phyloP scores from a whole-genome alignment of 2,113 vertebrate genomes.

The Chaenocephalus aceratus region DNA sequence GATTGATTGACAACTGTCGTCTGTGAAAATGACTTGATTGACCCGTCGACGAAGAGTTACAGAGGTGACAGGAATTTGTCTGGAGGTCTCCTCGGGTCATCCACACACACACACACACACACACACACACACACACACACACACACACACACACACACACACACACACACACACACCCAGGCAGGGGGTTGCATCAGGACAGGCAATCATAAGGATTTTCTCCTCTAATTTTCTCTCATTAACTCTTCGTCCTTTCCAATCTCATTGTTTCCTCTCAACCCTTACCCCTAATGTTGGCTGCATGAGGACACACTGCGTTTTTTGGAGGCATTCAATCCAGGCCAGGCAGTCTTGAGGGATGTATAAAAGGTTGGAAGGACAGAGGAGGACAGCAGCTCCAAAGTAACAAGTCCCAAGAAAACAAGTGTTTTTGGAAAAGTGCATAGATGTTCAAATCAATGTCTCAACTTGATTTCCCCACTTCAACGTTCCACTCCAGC shows the following conservation, averaged over 20 bases:
- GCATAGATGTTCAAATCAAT: neutral
- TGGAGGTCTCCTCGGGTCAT: slow-evolving; percentile 42
- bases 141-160: slow-evolving; percentile 23
- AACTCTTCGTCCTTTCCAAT: neutral
- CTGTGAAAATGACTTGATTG: slow-evolving; percentile 43
- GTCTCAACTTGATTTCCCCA: neutral
- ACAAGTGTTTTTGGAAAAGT: slow-evolving; percentile 8
- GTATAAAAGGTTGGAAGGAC: slow-evolving; percentile 44
- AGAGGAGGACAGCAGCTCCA: slow-evolving; percentile 24
- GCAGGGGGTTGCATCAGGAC: slow-evolving; percentile 31
- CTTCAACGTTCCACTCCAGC: neutral
- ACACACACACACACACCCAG: neutral
- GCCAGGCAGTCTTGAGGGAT: slow-evolving; percentile 49
- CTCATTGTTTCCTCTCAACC: slow-evolving; percentile 1
- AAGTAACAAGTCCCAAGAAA: slow-evolving; percentile 26
- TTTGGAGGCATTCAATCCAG: slow-evolving; percentile 56
- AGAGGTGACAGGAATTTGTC: slow-evolving; percentile 25
- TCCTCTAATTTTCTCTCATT: neutral
- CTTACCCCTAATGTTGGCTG: slow-evolving; percentile 1
- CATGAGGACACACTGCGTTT: slow-evolving; percentile 25
- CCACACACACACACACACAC: slow-evolving; percentile 1
- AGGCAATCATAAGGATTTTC: slow-evolving; percentile 5
- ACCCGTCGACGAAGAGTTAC: slow-evolving; percentile 17
- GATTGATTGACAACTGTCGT: slow-evolving; percentile 32
- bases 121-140: slow-evolving; percentile 8